Percentiles rank a stretch among this genome's conserved stretches.
These are phyloP conservation scores for Diglossa cyanea DNA, from an alignment of 2,797 vertebrate genomes.

Conservation along the genomic window DNA sequence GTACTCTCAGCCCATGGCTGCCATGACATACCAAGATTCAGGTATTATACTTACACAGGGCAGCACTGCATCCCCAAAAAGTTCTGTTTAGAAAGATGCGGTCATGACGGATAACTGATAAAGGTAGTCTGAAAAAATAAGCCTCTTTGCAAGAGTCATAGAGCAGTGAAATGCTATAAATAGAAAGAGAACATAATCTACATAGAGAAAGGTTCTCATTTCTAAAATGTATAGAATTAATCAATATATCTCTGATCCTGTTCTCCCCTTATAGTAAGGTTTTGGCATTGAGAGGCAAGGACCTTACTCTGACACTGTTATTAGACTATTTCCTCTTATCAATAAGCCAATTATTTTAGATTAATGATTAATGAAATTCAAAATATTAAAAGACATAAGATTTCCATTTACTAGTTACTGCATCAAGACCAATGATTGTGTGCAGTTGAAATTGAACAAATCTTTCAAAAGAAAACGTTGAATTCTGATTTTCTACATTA, in stretches of 20 bases:
- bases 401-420: neutral
- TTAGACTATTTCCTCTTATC: neutral
- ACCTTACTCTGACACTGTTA: neutral
- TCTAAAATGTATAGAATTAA: neutral
- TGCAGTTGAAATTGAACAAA: neutral
- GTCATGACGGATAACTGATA: neutral
- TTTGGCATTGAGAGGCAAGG: neutral
- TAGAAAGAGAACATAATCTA: neutral
- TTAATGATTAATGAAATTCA: neutral
- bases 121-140: neutral
- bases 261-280: neutral
- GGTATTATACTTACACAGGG: neutral
- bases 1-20: neutral
- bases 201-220: neutral
- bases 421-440: neutral
- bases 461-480: neutral
- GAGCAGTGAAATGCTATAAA: neutral
- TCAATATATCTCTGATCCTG: neutral
- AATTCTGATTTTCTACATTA: neutral
- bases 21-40: neutral
- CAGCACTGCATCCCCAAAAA: neutral
- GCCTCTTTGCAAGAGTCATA: neutral
- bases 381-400: neutral
- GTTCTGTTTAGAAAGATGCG: neutral
- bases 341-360: neutral